A percentile compares a stretch with the other conserved stretches of the same genome.
These are phyloP conservation scores for Seriola rivoliana DNA, from an alignment of 2,113 vertebrate genomes.

Conservation along the genomic window DNA sequence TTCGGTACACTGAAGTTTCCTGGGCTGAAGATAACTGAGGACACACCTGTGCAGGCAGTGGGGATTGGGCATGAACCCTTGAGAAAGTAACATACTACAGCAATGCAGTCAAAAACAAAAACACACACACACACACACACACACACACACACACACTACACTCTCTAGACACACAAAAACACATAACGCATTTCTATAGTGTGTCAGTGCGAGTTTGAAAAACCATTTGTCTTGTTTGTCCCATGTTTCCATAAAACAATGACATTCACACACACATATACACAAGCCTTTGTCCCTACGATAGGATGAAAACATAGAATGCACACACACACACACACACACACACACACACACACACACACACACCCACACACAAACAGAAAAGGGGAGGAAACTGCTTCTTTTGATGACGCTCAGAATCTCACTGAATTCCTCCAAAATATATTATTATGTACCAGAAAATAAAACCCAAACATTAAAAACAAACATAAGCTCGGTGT, in stretches of 20 bases:
- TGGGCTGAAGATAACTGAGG: constrained; percentile 22
- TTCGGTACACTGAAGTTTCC: not conserved
- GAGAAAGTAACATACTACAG: not conserved
- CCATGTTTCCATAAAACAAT: constrained; percentile 62
- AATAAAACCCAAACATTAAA: constrained; percentile 14
- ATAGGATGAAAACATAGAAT: constrained; percentile 22
- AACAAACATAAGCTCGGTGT: not conserved
- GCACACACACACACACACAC: constrained; percentile 20
- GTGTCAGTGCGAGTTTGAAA: constrained; percentile 73
- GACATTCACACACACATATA: constrained; percentile 39
- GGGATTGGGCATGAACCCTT: constrained; percentile 9
- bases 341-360: not conserved
- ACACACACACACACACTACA: not conserved
- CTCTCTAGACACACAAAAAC: constrained; percentile 60
- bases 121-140: constrained; percentile 10
- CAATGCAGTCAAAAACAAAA: not conserved
- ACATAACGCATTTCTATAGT: constrained; percentile 52
- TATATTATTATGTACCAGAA: constrained; percentile 6
- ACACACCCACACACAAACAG: not conserved
- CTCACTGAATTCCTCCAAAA: constrained; percentile 24
- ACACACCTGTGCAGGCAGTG: not conserved
- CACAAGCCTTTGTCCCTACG: constrained; percentile 25
- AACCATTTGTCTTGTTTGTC: constrained; percentile 78
- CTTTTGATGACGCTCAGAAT: constrained; percentile 23
- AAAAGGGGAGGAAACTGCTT: not conserved